Evolutionary conservation across 2,113 vertebrate genomes (phyloP), one percentile per base, ranked within the genome.

Genomic region (Chloebia gouldiae): DNA sequence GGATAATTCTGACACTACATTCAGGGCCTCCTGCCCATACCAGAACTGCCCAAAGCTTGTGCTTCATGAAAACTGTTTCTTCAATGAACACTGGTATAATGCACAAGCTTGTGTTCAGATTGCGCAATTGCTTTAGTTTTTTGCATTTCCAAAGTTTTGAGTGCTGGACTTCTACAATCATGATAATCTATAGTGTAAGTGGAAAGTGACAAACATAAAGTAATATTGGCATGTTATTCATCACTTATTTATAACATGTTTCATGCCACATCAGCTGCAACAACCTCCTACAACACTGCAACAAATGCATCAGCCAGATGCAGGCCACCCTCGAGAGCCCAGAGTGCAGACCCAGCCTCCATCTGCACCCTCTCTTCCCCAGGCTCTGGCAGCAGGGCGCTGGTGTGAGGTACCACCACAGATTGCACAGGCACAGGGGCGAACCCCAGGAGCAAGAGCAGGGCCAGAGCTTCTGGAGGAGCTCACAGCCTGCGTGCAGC

Each of bases 361-460:
- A 49, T 68, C 39, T n/a, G 37, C 81, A 57, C 82, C 89, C 66
- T 72, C 90, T 86, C 53, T 11, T 66, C 12, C 95, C 92, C 81
- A 44, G 18, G 66, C 27, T 44, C 45, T 81, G 81, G 92, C 95
- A 85, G 61, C 73, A 40, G 82, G 84, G 54, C 15, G 39, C 66
- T 2, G 1, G 39, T 3, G 3, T 79, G 81, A 75, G 95, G 80
- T 72, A 40, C 54, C 73, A 84, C 47, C 75, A 72, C 81, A 93
- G 93, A 86, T 69, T 95, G 87, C 77, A 27, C 44, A 56, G 75
- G 47, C 81, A 85, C 45, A 93, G 75, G 68, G 81, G 65, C 64
- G 91, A 93, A 39, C 44, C 93, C 91, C 96, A 76, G 75, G 92
- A 94, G 95, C 19, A 95, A 53, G 63, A 84, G 42, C 60, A 82